These are phyloP conservation scores for Diabrotica undecimpunctata DNA, from an alignment of 1,140 invertebrate species.

Conservation along the genomic window DNA sequence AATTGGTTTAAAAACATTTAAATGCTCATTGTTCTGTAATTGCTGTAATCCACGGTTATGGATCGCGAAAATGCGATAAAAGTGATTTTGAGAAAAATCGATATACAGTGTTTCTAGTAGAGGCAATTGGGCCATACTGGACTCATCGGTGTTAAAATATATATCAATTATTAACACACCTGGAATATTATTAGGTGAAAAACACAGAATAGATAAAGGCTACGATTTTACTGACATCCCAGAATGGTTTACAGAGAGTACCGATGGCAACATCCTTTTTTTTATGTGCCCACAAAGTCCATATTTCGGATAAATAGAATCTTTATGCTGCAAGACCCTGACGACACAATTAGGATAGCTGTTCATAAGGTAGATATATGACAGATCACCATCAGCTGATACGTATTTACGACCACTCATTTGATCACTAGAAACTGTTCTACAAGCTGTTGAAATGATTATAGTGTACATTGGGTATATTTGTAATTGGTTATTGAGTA, in stretches of 20 bases:
- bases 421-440: constrained; percentile 74
- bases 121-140: too few relatives aligned
- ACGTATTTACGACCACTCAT: constrained; percentile 73
- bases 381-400: constrained; percentile 71
- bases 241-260: constrained; percentile 73
- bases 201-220: too few relatives aligned
- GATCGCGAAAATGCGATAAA: too few relatives aligned
- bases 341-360: constrained; percentile 70
- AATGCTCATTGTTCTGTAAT: too few relatives aligned
- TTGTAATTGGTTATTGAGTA: constrained; percentile 69
- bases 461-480: constrained; percentile 77
- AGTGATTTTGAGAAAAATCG: too few relatives aligned
- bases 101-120: too few relatives aligned
- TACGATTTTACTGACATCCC: constrained; percentile 73
- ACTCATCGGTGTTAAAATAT: constrained; percentile 63
- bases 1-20: too few relatives aligned
- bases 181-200: constrained; percentile 64
- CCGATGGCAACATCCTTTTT: constrained; percentile 68
- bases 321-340: constrained; percentile 62
- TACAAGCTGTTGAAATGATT: constrained; percentile 76
- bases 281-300: constrained; percentile 75
- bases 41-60: too few relatives aligned
- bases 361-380: constrained; percentile 75
- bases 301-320: constrained; percentile 74
- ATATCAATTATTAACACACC: constrained; percentile 79